A percentile compares a stretch with the other conserved stretches of the same genome.
These are phyloP conservation scores for Drosophila ezoana DNA, from an alignment of 2,888 invertebrate genomes.

Conservation along the genomic window DNA sequence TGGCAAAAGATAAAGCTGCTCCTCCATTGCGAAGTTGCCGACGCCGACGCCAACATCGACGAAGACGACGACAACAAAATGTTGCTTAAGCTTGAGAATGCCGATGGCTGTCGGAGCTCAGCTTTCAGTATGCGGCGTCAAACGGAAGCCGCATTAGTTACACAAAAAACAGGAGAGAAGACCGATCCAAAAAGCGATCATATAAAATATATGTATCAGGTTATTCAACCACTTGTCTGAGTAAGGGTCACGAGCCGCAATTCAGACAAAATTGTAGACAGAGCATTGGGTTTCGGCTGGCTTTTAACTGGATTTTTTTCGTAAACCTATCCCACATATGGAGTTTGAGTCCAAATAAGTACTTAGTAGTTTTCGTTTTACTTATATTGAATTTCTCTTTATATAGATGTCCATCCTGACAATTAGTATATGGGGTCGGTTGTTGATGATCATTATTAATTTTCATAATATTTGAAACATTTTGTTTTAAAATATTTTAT, in stretches of 20 bases:
- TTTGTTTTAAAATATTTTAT: too few species aligned
- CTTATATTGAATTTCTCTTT: neutral
- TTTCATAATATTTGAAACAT: too few species aligned
- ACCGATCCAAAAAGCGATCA: slow-evolving; percentile 33
- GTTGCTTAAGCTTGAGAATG: slow-evolving; percentile 9
- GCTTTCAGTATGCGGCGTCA: slow-evolving; percentile 71
- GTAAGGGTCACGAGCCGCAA: slow-evolving; percentile 41
- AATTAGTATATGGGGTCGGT: too few species aligned
- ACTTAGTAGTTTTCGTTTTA: neutral
- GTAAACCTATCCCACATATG: neutral
- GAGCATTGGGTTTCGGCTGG: slow-evolving; percentile 1
- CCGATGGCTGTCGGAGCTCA: slow-evolving; percentile 49
- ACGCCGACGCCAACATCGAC: neutral
- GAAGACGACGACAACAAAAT: slow-evolving; percentile 16
- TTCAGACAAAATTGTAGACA: slow-evolving; percentile 12
- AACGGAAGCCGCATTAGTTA: slow-evolving; percentile 78
- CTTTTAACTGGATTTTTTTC: neutral
- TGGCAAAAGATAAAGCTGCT: slow-evolving; percentile 42
- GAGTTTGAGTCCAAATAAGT: neutral
- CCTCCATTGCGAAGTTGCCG: neutral
- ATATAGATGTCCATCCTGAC: too few species aligned
- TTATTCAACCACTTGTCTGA: slow-evolving; percentile 34
- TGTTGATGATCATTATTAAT: too few species aligned
- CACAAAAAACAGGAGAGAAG: slow-evolving; percentile 25
- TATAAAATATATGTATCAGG: slow-evolving; percentile 25